Evolutionary conservation across 2,797 vertebrate genomes (phyloP), one percentile per base, ranked within the genome.

Genomic region (Pogonophryne albipinna): DNA sequence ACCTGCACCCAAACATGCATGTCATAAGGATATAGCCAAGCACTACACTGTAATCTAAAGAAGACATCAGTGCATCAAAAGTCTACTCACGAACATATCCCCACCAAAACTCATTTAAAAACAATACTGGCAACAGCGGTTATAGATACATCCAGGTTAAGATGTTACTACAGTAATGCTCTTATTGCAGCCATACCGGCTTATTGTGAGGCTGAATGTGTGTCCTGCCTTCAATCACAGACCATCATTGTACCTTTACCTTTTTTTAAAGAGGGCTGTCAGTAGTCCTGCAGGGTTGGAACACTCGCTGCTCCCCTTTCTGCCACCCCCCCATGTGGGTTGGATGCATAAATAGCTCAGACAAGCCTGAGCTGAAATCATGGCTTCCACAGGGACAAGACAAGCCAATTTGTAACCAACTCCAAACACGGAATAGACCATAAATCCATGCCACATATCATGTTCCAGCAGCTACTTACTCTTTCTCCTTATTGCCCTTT

Each of bases 331-430:
- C 47, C 65, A 53, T 78, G 64, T 58, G 19, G 53, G 45, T 4
- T 58, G 76, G 64, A 41, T 49, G 59, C 69, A 78, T 56, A 59
- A 62, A 80, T 16, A 66, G 55, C 67, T 79, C 45, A 41, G 41
- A 66, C 19, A 66, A 31, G 78, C 79, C 44, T 44, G 51, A 60
- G 60, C 86, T 71, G 78, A 79, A 66, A 55, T 89, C 76, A 89
- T 87, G 87, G 87, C 85, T 86, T 80, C 85, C 77, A 85, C 51
- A 6, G 64, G 57, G 45, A 70, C 55, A 49, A 72, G 10, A 45
- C 69, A 70, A 31, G 66, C 51, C 53, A 68, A 82, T 64, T 85
- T 80, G 69, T 58, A 34, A 66, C 45, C 60, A 63, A 20, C 52
- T 0, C 11, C 3, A 10, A 45, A 16, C 51, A 42, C 17, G 27